Percentiles rank a stretch among this genome's conserved stretches.
Conservation (phyloP, 2,113 vertebrate genomes). For the Muntiacus reevesi region DNA sequence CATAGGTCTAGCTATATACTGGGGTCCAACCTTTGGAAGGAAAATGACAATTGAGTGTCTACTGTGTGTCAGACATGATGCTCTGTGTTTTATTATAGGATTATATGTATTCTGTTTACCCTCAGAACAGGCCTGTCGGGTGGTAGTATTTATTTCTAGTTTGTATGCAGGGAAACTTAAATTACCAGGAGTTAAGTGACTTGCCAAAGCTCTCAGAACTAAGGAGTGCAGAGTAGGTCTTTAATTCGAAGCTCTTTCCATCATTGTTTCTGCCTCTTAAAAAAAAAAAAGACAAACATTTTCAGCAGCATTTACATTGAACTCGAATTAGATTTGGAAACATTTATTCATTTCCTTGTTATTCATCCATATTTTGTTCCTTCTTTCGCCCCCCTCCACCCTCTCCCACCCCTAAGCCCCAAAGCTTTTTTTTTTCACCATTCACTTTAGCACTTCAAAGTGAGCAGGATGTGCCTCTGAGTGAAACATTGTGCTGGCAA, state of each 20-base stretch:
- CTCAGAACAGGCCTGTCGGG: background rate
- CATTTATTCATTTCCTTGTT: constrained; percentile 53
- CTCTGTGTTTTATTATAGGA: background rate
- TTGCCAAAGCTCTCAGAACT: background rate
- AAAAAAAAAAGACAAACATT: constrained; percentile 5
- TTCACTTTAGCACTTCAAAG: constrained; percentile 62
- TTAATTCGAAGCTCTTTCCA: background rate
- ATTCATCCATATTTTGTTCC: constrained; percentile 31
- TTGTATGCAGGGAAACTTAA: background rate
- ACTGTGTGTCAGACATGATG: background rate
- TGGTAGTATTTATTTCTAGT: background rate
- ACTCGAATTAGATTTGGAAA: constrained; percentile 29
- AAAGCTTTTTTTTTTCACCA: constrained; percentile 20
- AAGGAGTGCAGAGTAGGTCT: background rate
- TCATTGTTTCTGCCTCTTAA: constrained; percentile 4
- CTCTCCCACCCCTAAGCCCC: background rate
- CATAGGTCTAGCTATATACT: background rate
- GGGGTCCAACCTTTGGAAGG: background rate
- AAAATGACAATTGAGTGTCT: background rate
- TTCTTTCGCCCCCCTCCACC: background rate
- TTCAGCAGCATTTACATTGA: constrained; percentile 44
- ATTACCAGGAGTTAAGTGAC: background rate
- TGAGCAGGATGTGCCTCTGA: constrained; percentile 37
- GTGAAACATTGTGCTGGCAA: constrained; percentile 63
- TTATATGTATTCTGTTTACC: background rate